Evolutionary conservation across 35 echinoderm and acorn worm genomes (phyloP).

Genomic region (Holothuria glaberrima): DNA sequence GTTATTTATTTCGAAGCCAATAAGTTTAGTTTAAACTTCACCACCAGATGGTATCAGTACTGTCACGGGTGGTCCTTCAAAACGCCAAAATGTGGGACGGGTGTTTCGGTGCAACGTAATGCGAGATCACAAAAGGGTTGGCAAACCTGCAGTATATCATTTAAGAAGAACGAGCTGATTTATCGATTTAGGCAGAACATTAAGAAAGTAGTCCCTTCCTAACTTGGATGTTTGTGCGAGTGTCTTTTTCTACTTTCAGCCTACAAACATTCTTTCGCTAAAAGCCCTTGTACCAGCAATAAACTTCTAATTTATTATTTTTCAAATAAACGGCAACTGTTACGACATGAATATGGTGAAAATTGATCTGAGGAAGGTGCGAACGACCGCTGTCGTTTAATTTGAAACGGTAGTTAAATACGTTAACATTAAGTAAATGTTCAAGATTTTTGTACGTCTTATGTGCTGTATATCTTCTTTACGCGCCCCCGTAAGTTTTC

Average conservation of each 20-base stretch:
- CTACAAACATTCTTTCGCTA: conserved; percentile 32
- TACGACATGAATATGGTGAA: conserved; percentile 29
- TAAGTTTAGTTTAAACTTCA: too few relatives aligned
- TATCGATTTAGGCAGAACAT: conserved; percentile 1
- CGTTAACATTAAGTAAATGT: conserved; percentile 48
- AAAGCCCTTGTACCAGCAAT: conserved; percentile 16
- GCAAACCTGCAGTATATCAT: too few relatives aligned
- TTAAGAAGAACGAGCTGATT: not conserved
- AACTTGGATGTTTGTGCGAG: conserved; percentile 27
- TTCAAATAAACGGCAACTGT: conserved; percentile 47
- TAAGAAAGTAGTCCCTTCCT: not conserved
- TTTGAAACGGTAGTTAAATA: conserved; percentile 17
- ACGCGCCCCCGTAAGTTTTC: not conserved
- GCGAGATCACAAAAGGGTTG: too few relatives aligned
- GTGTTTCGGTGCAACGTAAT: too few relatives aligned
- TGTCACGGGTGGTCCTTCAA: too few relatives aligned
- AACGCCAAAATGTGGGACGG: too few relatives aligned
- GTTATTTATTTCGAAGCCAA: too few relatives aligned
- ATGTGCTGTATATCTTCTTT: conserved; percentile 2
- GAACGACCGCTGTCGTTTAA: not conserved
- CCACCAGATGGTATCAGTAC: too few relatives aligned
- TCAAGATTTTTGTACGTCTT: conserved; percentile 1
- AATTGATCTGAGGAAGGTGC: conserved; percentile 46
- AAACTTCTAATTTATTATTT: conserved; percentile 53
- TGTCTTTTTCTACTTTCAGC: too few relatives aligned